phyloP scores from a whole-genome alignment of 2,888 invertebrate species.

The Lasioglossum lativentre region DNA sequence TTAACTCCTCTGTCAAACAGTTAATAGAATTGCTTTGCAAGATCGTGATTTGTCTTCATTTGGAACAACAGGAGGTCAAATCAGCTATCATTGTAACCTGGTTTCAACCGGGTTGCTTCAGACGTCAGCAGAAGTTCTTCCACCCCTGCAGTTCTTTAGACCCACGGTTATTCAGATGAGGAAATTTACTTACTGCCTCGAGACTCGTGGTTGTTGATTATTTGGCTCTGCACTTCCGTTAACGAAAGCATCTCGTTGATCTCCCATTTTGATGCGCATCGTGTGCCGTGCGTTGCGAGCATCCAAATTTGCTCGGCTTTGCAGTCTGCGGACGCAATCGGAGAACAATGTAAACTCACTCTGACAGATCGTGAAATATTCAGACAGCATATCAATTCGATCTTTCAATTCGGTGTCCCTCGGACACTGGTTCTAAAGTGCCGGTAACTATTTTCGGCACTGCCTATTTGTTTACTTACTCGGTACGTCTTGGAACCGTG shows the following conservation, averaged over 20 bases:
- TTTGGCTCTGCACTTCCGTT: conserved; percentile 87
- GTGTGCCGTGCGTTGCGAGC: conserved; percentile 89
- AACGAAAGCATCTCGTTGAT: conserved; percentile 87
- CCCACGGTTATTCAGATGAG: neutral
- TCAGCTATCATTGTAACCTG: neutral
- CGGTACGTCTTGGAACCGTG: conserved; percentile 87
- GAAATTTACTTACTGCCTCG: conserved; percentile 84
- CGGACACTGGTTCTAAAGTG: neutral
- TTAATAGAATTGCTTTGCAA: neutral
- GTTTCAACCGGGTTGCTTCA: neutral
- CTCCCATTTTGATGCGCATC: conserved; percentile 87
- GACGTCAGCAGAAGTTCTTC: too few relatives aligned
- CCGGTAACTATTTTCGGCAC: neutral
- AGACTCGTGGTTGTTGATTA: conserved; percentile 89
- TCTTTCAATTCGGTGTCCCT: neutral
- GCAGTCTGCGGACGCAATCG: conserved; percentile 86
- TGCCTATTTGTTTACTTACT: conserved; percentile 84
- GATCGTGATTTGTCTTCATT: neutral
- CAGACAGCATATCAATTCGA: neutral
- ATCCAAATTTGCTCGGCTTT: conserved; percentile 91
- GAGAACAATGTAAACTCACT: neutral
- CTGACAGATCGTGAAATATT: neutral
- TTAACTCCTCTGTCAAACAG: neutral
- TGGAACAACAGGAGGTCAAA: neutral
- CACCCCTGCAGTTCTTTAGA: too few relatives aligned